A percentile compares a stretch with the other conserved stretches of the same genome.
Conservation (phyloP, 2,113 vertebrate genomes). For the Heloderma charlesbogerti region DNA sequence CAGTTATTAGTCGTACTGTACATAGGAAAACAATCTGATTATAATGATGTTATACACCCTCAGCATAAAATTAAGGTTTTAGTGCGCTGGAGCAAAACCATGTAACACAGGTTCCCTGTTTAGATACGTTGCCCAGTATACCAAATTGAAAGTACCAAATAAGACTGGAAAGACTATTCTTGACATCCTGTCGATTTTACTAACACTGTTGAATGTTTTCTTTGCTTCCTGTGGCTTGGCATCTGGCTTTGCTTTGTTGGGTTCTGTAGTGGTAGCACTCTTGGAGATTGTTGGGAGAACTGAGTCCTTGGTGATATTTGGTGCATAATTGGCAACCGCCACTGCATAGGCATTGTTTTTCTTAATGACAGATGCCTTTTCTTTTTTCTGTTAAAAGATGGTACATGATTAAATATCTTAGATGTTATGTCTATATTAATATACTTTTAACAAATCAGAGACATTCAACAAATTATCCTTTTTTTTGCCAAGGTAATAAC, state of each 20-base stretch:
- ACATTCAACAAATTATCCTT: slow-evolving; percentile 23
- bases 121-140: slow-evolving; percentile 99
- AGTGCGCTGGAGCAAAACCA: slow-evolving; percentile 90
- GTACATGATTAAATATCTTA: slow-evolving; percentile 58
- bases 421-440: not conserved
- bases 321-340: slow-evolving; percentile 97
- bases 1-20: slow-evolving; percentile 93
- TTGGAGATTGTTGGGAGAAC: slow-evolving; percentile 95
- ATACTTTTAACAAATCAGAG: slow-evolving; percentile 24
- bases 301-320: slow-evolving; percentile 95
- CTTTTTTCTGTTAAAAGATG: slow-evolving; percentile 91
- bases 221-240: slow-evolving; percentile 90
- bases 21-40: slow-evolving; percentile 87
- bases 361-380: slow-evolving; percentile 92
- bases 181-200: slow-evolving; percentile 99
- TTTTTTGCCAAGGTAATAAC: slow-evolving; percentile 12
- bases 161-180: slow-evolving; percentile 98
- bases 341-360: slow-evolving; percentile 99
- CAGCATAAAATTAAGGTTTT: slow-evolving; percentile 70
- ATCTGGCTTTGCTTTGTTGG: slow-evolving; percentile 88
- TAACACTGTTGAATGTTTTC: slow-evolving; percentile 99
- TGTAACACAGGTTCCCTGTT: slow-evolving; percentile 95
- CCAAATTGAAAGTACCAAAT: slow-evolving; percentile 95
- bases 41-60: slow-evolving; percentile 73
- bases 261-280: slow-evolving; percentile 83